phyloP scores from a whole-genome alignment of 2,888 invertebrate species.

The Drosophila vallismaia region DNA sequence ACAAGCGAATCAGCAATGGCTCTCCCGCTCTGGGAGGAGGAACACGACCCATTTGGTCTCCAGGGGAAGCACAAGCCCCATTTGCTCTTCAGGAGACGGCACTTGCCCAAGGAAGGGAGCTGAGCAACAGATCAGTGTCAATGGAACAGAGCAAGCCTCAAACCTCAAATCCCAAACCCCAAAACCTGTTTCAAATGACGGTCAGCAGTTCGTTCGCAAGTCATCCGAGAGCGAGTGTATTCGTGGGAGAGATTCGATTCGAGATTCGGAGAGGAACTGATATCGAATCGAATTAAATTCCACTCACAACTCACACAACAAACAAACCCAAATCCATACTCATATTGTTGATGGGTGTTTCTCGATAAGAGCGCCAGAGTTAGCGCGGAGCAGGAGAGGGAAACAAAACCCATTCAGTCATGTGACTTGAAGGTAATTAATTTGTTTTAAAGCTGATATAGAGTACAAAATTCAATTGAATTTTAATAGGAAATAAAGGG shows the following conservation, averaged over 20 bases:
- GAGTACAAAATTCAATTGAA: too few species aligned
- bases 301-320: conserved; percentile 37
- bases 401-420: conserved; percentile 50
- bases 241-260: conserved; percentile 4
- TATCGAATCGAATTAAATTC: conserved; percentile 65
- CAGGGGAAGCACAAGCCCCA: not conserved
- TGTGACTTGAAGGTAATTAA: conserved; percentile 72
- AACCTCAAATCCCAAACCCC: too few species aligned
- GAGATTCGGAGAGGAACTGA: conserved; percentile 45
- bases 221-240: not conserved
- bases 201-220: conserved; percentile 47
- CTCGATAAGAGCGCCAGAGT: conserved; percentile 12
- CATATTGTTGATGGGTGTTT: conserved; percentile 27
- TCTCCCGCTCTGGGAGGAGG: conserved; percentile 12
- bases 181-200: conserved; percentile 72
- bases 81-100: not conserved
- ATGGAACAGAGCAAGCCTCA: conserved; percentile 4
- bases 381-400: conserved; percentile 30
- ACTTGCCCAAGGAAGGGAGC: not conserved
- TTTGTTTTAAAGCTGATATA: conserved; percentile 23
- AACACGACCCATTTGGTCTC: too few species aligned
- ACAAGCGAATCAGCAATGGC: conserved; percentile 15
- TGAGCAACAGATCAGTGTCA: conserved; percentile 16
- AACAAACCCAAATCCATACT: conserved; percentile 29
- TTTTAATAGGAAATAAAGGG: too few species aligned